These are phyloP conservation scores for Carlito syrichta DNA, from an alignment of 2,113 vertebrate genomes.

Conservation along the genomic window DNA sequence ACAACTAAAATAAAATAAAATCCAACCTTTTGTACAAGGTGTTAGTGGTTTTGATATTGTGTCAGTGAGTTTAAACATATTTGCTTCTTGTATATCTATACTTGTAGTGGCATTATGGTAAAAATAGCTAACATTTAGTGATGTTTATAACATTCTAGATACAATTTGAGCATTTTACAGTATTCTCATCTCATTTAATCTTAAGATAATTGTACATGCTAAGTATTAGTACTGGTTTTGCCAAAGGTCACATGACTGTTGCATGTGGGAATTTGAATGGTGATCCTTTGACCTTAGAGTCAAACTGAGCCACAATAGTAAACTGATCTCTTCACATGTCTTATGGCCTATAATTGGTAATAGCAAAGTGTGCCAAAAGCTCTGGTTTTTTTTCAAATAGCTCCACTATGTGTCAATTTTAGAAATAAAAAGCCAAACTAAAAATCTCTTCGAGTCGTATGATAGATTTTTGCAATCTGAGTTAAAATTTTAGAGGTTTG, in stretches of 20 bases:
- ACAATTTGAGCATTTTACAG: background rate
- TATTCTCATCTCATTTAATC: background rate
- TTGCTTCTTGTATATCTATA: background rate
- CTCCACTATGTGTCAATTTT: background rate
- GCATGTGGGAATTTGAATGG: background rate
- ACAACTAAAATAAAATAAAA: no score
- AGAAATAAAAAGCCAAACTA: background rate
- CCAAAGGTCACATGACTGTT: background rate
- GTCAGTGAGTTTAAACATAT: background rate
- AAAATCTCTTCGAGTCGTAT: background rate
- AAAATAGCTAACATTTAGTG: background rate
- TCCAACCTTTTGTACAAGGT: background rate
- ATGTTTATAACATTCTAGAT: background rate
- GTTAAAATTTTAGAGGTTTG: conserved; percentile 21
- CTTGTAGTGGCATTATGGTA: background rate
- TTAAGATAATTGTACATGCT: background rate
- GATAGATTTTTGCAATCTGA: background rate
- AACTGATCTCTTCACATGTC: background rate
- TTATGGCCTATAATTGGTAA: background rate
- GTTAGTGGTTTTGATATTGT: background rate
- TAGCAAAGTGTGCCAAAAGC: background rate
- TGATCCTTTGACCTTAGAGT: background rate
- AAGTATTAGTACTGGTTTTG: background rate
- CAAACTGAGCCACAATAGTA: background rate
- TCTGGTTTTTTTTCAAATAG: background rate